Percentiles rank a stretch among this genome's conserved stretches.
Conservation (phyloP, 2,888 invertebrate species). For the Cremastobaeus sp. region DNA sequence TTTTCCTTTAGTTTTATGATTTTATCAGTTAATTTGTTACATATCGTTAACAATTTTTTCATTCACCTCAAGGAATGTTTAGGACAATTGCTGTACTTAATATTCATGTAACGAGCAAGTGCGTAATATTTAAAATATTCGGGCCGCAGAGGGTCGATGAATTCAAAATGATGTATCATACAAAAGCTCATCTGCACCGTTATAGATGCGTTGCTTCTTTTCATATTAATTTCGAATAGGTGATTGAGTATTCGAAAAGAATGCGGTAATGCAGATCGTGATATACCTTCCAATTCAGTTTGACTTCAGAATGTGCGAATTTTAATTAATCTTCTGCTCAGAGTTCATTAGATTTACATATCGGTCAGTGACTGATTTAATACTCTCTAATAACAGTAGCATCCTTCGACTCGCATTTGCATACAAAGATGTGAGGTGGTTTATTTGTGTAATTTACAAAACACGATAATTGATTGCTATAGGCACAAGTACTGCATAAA, state of each 20-base stretch:
- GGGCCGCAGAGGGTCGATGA: conserved; percentile 29
- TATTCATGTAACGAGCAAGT: conserved; percentile 15
- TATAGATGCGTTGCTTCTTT: conserved; percentile 16
- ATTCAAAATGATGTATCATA: conserved; percentile 30
- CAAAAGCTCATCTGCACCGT: conserved; percentile 45
- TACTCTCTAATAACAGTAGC: conserved; percentile 22
- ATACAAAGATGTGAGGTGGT: conserved; percentile 22
- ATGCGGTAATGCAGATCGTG: conserved; percentile 62
- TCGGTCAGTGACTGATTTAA: conserved; percentile 43
- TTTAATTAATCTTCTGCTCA: conserved; percentile 43
- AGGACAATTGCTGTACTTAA: background rate
- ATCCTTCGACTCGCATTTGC: conserved; percentile 29
- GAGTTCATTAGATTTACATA: conserved; percentile 24
- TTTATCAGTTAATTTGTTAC: too few relatives aligned
- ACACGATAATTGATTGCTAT: conserved; percentile 13
- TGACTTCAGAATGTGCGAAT: conserved; percentile 44
- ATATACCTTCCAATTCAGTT: conserved; percentile 52
- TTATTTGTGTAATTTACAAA: conserved; percentile 9
- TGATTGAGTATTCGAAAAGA: conserved; percentile 22
- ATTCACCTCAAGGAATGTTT: background rate
- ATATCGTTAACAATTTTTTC: too few relatives aligned
- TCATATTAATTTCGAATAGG: conserved; percentile 41
- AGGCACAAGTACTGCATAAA: conserved; percentile 9
- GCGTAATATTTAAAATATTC: conserved; percentile 20
- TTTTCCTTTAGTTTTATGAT: too few relatives aligned